Base-by-base conservation (phyloP, 1,140 invertebrate genomes). In the Macrotrachela quadricornifera region DNA sequence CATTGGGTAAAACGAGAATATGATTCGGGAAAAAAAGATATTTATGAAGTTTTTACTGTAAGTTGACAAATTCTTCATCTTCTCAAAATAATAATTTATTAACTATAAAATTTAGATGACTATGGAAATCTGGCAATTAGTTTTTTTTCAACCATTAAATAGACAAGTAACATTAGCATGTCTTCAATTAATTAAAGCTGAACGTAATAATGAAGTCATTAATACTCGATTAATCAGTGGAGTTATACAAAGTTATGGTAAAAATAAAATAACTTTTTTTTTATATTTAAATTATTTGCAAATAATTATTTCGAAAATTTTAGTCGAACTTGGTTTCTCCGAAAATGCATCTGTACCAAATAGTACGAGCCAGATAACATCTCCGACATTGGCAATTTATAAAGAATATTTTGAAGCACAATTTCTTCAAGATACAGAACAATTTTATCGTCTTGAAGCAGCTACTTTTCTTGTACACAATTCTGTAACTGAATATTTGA, bases 1-100 rank as follows among this genome's bases (percentile, higher is more conserved):
- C 91, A 97, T 69, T 97, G 92, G 92, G 91, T 97, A 0, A 82
- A 87, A 59, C 74, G 92, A 57, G 90, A 97, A 69, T 91, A 86
- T 67, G 91, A 96, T 64, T 91, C 96, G 69, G 90, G 91, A 0
- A 76, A 84, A 38, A 92, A 91, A 74, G 83, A 84, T 54, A 88
- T 96, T 57, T 92, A 92, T 70, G 88, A 95, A 74, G 90, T 95
- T 57, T 97, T 96, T 74, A 88, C 70, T 50, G 73, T 74, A 62
- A 30, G 21, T 30, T 30, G 3, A 30, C 8, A n/a, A n/a, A n/a
- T n/a, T n/a, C n/a, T n/a, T n/a, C n/a, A 4, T 30, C 21, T 30
- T 2, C 8, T 30, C 21, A 30, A 4, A 30, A 43, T 40, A 45
- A 46, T 48, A 56, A 2, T 14, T 1, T 48, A 40, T 49, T 51